phyloP scores from a whole-genome alignment of 2,797 vertebrate genomes.

The Varecia variegata region DNA sequence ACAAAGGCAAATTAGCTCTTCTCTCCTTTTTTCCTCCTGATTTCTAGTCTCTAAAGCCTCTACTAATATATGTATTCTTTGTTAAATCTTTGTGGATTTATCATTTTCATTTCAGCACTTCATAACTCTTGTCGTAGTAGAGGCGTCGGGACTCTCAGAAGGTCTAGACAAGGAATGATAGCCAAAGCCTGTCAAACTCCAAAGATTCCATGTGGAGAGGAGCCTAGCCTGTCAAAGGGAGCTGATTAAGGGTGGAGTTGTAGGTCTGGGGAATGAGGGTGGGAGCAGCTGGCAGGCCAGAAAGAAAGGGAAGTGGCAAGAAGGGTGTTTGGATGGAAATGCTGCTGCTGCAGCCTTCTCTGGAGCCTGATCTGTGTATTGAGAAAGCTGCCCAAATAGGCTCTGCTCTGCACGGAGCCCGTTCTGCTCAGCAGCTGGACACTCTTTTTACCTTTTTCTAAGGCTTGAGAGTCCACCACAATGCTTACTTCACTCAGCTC shows the following conservation, averaged over 20 bases:
- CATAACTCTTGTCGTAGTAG: conserved; percentile 60
- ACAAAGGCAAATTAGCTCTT: conserved; percentile 52
- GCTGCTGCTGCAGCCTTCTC: conserved; percentile 62
- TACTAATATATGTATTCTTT: conserved; percentile 51
- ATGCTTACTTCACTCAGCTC: conserved; percentile 64
- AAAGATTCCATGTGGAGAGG: conserved; percentile 25
- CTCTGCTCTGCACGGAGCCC: conserved; percentile 8
- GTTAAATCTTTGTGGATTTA: conserved; percentile 69
- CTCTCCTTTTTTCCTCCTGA: conserved; percentile 59
- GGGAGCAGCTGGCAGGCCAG: background rate
- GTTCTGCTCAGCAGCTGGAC: conserved; percentile 44
- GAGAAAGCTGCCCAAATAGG: conserved; percentile 17
- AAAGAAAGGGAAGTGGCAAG: conserved; percentile 68
- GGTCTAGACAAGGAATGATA: conserved; percentile 43
- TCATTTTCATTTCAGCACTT: conserved; percentile 58
- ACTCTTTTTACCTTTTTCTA: conserved; percentile 42
- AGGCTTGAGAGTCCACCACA: conserved; percentile 47
- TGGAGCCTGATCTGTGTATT: conserved; percentile 43
- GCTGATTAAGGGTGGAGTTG: conserved; percentile 9
- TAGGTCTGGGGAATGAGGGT: background rate
- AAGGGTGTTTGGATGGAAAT: conserved; percentile 80
- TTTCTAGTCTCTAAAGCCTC: conserved; percentile 56
- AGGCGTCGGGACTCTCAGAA: conserved; percentile 52
- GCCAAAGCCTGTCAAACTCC: conserved; percentile 21
- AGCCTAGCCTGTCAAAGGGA: background rate